These are phyloP conservation scores for Lobophora halterata DNA, from an alignment of 2,888 invertebrate species.

Conservation along the genomic window DNA sequence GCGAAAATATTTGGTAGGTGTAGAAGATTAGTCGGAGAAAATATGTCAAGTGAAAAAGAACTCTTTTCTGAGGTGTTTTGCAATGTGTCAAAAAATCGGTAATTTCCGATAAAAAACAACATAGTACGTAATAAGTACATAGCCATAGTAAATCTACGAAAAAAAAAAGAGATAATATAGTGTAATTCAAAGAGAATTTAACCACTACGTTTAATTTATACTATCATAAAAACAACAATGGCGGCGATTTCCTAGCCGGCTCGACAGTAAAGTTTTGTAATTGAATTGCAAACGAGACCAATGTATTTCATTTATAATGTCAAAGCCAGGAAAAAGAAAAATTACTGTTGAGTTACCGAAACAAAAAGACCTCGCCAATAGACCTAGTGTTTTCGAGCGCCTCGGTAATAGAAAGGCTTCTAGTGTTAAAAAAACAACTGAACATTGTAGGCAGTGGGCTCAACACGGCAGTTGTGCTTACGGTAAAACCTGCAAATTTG, in stretches of 20 bases:
- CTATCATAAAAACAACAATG: slow-evolving; percentile 40
- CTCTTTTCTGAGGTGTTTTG: no score
- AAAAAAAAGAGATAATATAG: no score
- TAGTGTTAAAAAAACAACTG: slow-evolving; percentile 79
- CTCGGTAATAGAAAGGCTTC: slow-evolving; percentile 86
- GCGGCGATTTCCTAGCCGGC: slow-evolving; percentile 43
- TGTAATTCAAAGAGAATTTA: no score
- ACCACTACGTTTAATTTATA: no score
- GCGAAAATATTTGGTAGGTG: no score
- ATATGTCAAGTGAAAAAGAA: no score
- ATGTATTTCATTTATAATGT: slow-evolving; percentile 77
- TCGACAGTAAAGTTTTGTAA: slow-evolving; percentile 42
- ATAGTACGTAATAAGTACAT: no score
- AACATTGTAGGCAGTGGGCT: slow-evolving; percentile 89
- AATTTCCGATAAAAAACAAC: no score
- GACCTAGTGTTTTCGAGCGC: slow-evolving; percentile 91
- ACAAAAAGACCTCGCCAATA: slow-evolving; percentile 83
- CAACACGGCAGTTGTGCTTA: slow-evolving; percentile 89
- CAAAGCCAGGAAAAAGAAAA: slow-evolving; percentile 87
- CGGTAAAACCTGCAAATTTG: slow-evolving; percentile 89
- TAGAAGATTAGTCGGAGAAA: no score
- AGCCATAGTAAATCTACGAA: no score
- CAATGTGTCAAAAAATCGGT: no score
- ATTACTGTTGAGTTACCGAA: slow-evolving; percentile 88
- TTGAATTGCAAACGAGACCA: slow-evolving; percentile 59